Evolutionary conservation across 2,888 invertebrate species (phyloP).

Genomic region (Hipparchia semele): DNA sequence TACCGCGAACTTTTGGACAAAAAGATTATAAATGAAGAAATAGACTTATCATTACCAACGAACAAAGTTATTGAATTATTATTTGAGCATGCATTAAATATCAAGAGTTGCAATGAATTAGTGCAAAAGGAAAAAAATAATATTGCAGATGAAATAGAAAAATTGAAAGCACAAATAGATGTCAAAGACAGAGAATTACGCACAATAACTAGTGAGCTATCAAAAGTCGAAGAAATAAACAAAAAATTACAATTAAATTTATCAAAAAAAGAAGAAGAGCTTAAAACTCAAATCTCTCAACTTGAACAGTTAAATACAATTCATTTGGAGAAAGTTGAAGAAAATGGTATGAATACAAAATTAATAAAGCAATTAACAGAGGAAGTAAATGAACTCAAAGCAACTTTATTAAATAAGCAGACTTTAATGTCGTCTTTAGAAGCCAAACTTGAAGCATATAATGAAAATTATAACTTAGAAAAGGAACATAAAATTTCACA

Average conservation of each 20-base stretch:
- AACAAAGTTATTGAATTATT: constrained; percentile 51
- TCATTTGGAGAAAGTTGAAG: constrained; percentile 53
- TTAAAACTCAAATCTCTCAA: constrained; percentile 47
- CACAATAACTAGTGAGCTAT: constrained; percentile 44
- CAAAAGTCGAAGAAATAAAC: constrained; percentile 49
- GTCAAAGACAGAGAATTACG: constrained; percentile 54
- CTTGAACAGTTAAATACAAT: constrained; percentile 52
- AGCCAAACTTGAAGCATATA: constrained; percentile 38
- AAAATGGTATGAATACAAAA: constrained; percentile 51
- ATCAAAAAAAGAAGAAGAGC: constrained; percentile 48
- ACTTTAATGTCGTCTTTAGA: constrained; percentile 47
- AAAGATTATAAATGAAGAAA: constrained; percentile 50
- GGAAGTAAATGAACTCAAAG: constrained; percentile 56
- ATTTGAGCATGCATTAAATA: constrained; percentile 53
- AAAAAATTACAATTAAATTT: constrained; percentile 47
- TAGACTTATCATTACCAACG: constrained; percentile 50
- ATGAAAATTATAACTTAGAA: constrained; percentile 38
- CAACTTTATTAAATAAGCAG: constrained; percentile 51
- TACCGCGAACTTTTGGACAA: constrained; percentile 54
- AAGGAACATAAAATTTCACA: constrained; percentile 49
- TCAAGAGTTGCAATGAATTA: constrained; percentile 39
- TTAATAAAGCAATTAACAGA: constrained; percentile 52
- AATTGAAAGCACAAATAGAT: constrained; percentile 48
- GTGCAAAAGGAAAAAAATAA: constrained; percentile 47
- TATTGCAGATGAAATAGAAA: constrained; percentile 49